phyloP scores from a whole-genome alignment of 2,888 invertebrate genomes.

The Tubulanus polymorphus region DNA sequence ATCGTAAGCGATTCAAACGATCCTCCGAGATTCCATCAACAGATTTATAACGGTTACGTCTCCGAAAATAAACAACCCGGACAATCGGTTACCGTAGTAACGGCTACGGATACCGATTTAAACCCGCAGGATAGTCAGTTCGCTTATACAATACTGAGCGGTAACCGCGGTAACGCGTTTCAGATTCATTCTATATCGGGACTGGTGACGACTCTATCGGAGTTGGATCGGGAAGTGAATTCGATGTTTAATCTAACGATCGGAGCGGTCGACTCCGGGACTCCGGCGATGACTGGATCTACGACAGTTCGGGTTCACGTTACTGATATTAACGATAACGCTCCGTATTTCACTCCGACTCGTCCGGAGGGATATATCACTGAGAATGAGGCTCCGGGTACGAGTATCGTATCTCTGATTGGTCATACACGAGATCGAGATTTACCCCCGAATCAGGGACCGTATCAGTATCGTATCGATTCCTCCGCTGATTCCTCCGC shows the following conservation, averaged over 20 bases:
- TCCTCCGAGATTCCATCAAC: conserved; percentile 85
- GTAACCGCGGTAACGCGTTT: conserved; percentile 30
- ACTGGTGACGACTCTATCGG: conserved; percentile 27
- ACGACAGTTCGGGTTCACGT: conserved; percentile 23
- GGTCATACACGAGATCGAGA: conserved; percentile 29
- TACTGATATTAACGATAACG: conserved; percentile 30
- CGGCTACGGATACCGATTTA: conserved; percentile 61
- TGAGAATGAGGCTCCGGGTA: conserved; percentile 17
- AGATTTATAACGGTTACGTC: conserved; percentile 71
- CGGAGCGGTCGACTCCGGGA: conserved; percentile 22
- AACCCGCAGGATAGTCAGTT: conserved; percentile 32
- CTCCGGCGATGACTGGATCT: conserved; percentile 15
- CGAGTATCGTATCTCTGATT: conserved; percentile 15
- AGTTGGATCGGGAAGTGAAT: conserved; percentile 36
- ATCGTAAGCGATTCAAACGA: conserved; percentile 94
- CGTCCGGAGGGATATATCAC: conserved; percentile 12
- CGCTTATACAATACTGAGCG: conserved; percentile 32
- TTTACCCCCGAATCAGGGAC: conserved; percentile 23
- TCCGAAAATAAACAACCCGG: conserved; percentile 82
- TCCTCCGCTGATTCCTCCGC: conserved; percentile 27
- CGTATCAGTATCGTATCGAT: conserved; percentile 24
- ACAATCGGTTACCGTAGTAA: conserved; percentile 77
- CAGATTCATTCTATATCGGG: conserved; percentile 29
- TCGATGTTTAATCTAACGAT: conserved; percentile 21
- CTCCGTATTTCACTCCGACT: conserved; percentile 21